phyloP scores from a whole-genome alignment of 2,888 invertebrate genomes.

The Epirrhoe tristata region DNA sequence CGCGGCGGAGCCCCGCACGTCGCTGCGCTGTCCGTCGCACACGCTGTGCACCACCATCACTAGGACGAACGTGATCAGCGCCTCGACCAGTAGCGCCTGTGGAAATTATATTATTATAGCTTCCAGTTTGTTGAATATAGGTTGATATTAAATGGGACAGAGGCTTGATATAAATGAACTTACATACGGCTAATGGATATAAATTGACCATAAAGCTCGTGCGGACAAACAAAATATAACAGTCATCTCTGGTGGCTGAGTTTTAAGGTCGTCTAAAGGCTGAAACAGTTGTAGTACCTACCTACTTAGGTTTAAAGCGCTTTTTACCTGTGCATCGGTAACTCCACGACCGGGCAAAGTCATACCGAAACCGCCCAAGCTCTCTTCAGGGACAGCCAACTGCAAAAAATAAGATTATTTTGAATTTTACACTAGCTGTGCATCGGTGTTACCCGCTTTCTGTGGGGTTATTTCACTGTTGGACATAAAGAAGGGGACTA shows the following conservation, averaged over 20 bases:
- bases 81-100: slow-evolving; percentile 92
- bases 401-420: slow-evolving; percentile 44
- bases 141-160: too few species aligned
- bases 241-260: too few species aligned
- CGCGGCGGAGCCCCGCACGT: slow-evolving; percentile 93
- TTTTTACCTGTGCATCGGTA: slow-evolving; percentile 87
- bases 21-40: slow-evolving; percentile 91
- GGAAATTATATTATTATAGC: not conserved
- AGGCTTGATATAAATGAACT: too few species aligned
- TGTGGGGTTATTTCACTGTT: too few species aligned
- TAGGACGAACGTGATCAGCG: slow-evolving; percentile 93
- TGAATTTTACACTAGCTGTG: not conserved
- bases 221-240: too few species aligned
- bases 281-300: too few species aligned
- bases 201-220: too few species aligned
- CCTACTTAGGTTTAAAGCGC: too few species aligned
- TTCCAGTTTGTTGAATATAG: too few species aligned
- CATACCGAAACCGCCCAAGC: slow-evolving; percentile 51
- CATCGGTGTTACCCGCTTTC: not conserved
- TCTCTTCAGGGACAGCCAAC: slow-evolving; percentile 57
- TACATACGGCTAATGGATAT: too few species aligned
- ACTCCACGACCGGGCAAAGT: slow-evolving; percentile 80
- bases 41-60: slow-evolving; percentile 95
- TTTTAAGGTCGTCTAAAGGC: too few species aligned
- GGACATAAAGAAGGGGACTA: too few species aligned